A percentile compares a stretch with the other conserved stretches of the same genome.
Evolutionary conservation across 2,888 invertebrate genomes (phyloP).

Genomic region (Acrobasis consociella): DNA sequence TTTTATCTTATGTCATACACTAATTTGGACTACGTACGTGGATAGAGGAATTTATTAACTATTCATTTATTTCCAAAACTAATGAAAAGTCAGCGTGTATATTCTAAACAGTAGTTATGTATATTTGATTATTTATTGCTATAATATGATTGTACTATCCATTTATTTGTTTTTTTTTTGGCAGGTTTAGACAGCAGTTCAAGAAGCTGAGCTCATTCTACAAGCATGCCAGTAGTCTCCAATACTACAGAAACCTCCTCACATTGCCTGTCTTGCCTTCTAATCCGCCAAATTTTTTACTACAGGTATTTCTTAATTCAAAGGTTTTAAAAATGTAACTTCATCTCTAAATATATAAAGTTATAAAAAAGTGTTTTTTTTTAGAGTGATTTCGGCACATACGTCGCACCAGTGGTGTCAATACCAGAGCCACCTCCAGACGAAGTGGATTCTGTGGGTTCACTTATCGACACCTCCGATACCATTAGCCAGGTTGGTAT

Average conservation of each 20-base stretch:
- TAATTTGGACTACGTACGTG: too few species aligned
- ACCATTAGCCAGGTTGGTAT: slow-evolving; percentile 68
- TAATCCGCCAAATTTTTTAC: slow-evolving; percentile 96
- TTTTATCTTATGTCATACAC: too few species aligned
- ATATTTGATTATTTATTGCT: too few species aligned
- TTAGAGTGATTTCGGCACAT: slow-evolving; percentile 95
- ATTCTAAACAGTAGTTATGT: too few species aligned
- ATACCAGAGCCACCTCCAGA: slow-evolving; percentile 87
- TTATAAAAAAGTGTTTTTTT: slow-evolving; percentile 18
- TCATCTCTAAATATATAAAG: too few species aligned
- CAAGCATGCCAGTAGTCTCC: slow-evolving; percentile 94
- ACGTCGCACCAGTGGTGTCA: slow-evolving; percentile 96
- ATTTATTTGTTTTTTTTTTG: not conserved
- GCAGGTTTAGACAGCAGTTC: slow-evolving; percentile 94
- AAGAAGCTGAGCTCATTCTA: slow-evolving; percentile 95
- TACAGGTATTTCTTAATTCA: slow-evolving; percentile 65
- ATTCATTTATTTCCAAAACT: too few species aligned
- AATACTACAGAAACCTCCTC: slow-evolving; percentile 98
- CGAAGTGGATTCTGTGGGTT: slow-evolving; percentile 82
- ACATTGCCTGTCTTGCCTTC: slow-evolving; percentile 96
- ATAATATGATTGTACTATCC: too few species aligned
- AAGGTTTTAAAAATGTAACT: too few species aligned
- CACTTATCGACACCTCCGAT: slow-evolving; percentile 87
- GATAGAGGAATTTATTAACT: too few species aligned
- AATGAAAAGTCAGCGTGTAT: too few species aligned